Base-by-base conservation (phyloP, 2,888 invertebrate species). In the Sinelater perroti region DNA sequence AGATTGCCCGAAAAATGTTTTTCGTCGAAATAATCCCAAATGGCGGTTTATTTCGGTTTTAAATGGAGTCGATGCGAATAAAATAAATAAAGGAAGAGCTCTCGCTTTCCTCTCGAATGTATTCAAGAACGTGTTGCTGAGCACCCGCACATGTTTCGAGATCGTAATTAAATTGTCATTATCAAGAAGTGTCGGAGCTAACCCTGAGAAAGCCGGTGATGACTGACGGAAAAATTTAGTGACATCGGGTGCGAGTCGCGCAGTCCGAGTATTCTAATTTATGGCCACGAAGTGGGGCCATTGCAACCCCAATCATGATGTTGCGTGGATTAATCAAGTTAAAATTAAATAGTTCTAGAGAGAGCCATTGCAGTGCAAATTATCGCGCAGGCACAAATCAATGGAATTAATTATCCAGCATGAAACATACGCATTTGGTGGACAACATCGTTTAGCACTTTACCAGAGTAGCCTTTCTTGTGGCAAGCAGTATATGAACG, bases 161-260 rank as follows among this genome's bases (percentile, higher is more conserved):
- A 33, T 16, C 33, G 16, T 33, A 33, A 33, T 33, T 33, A 33
- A 33, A 33, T 33, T 33, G 33, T 33, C 33, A 33, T 33, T 17
- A 33, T 33, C 11, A 33, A 13, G 6, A 33, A 33, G 16, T 33
- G n/a, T n/a, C n/a, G n/a, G n/a, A n/a, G n/a, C n/a, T n/a, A n/a
- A n/a, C n/a, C n/a, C n/a, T n/a, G n/a, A n/a, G n/a, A n/a, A n/a
- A n/a, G n/a, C n/a, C n/a, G n/a, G n/a, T n/a, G n/a, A n/a, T n/a
- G n/a, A n/a, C n/a, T n/a, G n/a, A n/a, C n/a, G n/a, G n/a, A n/a
- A n/a, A n/a, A n/a, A n/a, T n/a, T n/a, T n/a, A n/a, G n/a, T n/a
- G n/a, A n/a, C n/a, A n/a, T n/a, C n/a, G n/a, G n/a, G n/a, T n/a
- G 24, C 24, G 24, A 24, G 24, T 24, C 7, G 7, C 7, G 24